A percentile compares a stretch with the other conserved stretches of the same genome.
Conservation (phyloP, 2,797 vertebrate genomes). For the Cryptoprocta ferox region DNA sequence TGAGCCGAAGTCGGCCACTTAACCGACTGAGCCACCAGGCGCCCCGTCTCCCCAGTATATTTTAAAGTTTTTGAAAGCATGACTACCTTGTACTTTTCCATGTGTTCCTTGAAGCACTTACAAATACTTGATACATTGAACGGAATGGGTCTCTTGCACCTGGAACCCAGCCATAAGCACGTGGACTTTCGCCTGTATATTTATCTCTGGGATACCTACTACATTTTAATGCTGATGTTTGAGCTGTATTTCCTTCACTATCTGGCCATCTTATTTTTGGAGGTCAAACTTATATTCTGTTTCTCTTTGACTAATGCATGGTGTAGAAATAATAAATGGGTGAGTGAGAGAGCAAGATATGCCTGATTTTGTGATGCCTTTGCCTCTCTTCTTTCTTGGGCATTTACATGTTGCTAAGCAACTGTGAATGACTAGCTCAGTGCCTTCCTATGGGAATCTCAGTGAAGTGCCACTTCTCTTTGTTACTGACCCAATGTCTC, state of each 20-base stretch:
- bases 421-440: background rate
- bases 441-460: background rate
- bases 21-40: background rate
- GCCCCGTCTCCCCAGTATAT: background rate
- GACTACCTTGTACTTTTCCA: background rate
- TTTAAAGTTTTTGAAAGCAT: background rate
- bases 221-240: background rate
- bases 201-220: background rate
- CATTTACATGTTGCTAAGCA: slow-evolving; percentile 70
- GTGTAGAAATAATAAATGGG: slow-evolving; percentile 24
- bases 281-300: background rate
- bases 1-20: background rate
- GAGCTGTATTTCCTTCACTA: background rate
- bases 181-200: background rate
- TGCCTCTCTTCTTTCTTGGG: background rate
- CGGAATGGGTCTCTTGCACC: background rate
- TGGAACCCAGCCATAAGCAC: background rate
- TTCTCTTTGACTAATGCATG: background rate
- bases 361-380: background rate
- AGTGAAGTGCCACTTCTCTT: slow-evolving; percentile 1
- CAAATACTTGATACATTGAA: background rate
- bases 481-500: background rate
- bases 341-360: background rate
- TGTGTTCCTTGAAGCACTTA: background rate
- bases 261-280: background rate